These are phyloP conservation scores for Trachelus troglodyta DNA, from an alignment of 2,888 invertebrate species.

Conservation along the genomic window DNA sequence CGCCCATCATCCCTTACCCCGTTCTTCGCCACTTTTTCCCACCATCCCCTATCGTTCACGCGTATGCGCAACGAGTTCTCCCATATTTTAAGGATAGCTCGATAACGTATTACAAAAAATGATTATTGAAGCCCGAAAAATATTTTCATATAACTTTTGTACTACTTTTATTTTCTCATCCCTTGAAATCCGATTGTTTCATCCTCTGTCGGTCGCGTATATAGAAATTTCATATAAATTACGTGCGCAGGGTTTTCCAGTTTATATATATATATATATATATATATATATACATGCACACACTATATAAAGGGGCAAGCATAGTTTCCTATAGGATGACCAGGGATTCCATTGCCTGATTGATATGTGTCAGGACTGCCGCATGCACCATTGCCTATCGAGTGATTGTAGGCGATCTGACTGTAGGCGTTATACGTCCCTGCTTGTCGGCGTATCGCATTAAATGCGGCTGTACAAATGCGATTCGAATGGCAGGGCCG, in stretches of 20 bases:
- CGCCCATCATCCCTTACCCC: conserved; percentile 12
- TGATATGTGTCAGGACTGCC: conserved; percentile 53
- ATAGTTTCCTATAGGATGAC: not conserved
- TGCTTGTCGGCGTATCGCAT: not conserved
- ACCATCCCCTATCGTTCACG: conserved; percentile 9
- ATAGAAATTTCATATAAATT: not conserved
- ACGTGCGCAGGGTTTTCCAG: not conserved
- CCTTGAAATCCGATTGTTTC: not conserved
- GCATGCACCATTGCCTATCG: conserved; percentile 42
- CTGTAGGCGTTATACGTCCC: not conserved
- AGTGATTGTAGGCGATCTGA: conserved; percentile 27
- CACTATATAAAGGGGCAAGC: conserved; percentile 1
- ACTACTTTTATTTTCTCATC: not conserved
- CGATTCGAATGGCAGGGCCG: not conserved
- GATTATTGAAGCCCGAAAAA: not conserved
- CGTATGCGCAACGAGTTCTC: conserved; percentile 8
- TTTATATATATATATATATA: conserved; percentile 1
- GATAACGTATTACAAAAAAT: not conserved
- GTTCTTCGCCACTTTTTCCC: conserved; percentile 6
- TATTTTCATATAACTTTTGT: not conserved
- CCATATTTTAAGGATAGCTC: not conserved
- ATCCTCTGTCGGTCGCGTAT: not conserved
- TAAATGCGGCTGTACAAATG: not conserved
- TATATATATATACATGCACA: not conserved
- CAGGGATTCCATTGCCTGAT: conserved; percentile 52